phyloP scores from a whole-genome alignment of 2,888 invertebrate genomes.

The Apamea monoglypha region DNA sequence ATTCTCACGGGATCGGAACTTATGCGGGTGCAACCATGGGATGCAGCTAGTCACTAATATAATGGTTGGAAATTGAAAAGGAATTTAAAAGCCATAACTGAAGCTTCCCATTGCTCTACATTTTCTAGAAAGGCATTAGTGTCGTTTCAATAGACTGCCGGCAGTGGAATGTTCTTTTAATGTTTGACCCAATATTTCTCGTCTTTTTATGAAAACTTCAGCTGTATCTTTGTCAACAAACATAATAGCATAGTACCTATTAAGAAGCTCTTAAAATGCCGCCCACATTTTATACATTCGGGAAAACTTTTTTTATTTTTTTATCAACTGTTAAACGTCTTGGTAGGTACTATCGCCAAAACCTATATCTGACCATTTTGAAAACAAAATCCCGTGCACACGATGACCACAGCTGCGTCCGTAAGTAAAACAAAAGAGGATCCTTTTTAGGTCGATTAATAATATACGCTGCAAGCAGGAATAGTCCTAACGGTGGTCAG shows the following conservation, averaged over 20 bases:
- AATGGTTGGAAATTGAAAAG: not conserved
- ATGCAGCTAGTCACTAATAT: not conserved
- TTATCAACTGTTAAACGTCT: not conserved
- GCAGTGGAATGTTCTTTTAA: not conserved
- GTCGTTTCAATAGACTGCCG: not conserved
- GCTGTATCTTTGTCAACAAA: not conserved
- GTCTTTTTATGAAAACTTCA: not conserved
- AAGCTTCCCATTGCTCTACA: not conserved
- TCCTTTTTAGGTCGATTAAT: too few relatives aligned
- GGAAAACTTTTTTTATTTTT: not conserved
- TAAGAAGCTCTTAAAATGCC: not conserved
- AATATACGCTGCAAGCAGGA: too few relatives aligned
- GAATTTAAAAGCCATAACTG: not conserved
- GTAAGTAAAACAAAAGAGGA: too few relatives aligned
- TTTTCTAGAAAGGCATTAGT: slow-evolving; percentile 17
- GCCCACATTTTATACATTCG: not conserved
- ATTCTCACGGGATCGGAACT: too few relatives aligned
- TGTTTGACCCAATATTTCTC: not conserved
- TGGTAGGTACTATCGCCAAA: not conserved
- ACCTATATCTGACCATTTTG: too few relatives aligned
- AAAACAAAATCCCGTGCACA: too few relatives aligned
- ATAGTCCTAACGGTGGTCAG: too few relatives aligned
- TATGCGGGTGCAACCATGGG: too few relatives aligned
- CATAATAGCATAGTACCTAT: not conserved
- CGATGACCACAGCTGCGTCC: too few relatives aligned